Conservation (phyloP, 2,113 vertebrate species). For the Climacteris rufus region DNA sequence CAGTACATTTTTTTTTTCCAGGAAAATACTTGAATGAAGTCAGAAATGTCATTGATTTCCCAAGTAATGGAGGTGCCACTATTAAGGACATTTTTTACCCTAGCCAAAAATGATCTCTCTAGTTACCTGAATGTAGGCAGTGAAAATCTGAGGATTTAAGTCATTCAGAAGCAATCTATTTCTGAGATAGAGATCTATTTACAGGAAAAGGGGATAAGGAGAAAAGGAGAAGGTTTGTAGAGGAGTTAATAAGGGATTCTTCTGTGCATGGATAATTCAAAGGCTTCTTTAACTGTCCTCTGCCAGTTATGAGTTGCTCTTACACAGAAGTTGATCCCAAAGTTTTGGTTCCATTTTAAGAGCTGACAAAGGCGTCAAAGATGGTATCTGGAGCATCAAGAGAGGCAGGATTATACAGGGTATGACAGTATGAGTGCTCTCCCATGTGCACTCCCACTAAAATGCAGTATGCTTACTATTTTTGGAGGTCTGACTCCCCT, state of each 20-base stretch:
- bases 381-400: neutral
- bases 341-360: neutral
- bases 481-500: slow-evolving; percentile 4
- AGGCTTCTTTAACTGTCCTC: neutral
- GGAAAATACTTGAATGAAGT: neutral
- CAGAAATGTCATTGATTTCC: slow-evolving; percentile 10
- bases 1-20: neutral
- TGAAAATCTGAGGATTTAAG: neutral
- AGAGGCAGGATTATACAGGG: neutral
- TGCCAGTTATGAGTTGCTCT: neutral
- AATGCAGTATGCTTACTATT: neutral
- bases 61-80: neutral
- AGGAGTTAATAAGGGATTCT: neutral
- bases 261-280: neutral
- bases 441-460: neutral
- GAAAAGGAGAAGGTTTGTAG: neutral
- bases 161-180: neutral
- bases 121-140: neutral
- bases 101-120: neutral
- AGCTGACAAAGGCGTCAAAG: neutral
- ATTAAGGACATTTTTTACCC: neutral
- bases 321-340: neutral
- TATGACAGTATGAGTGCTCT: neutral
- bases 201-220: neutral
- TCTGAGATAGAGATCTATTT: neutral